Evolutionary conservation across 1,140 invertebrate species (phyloP).

Genomic region (Pseudomyrmex pallidus): DNA sequence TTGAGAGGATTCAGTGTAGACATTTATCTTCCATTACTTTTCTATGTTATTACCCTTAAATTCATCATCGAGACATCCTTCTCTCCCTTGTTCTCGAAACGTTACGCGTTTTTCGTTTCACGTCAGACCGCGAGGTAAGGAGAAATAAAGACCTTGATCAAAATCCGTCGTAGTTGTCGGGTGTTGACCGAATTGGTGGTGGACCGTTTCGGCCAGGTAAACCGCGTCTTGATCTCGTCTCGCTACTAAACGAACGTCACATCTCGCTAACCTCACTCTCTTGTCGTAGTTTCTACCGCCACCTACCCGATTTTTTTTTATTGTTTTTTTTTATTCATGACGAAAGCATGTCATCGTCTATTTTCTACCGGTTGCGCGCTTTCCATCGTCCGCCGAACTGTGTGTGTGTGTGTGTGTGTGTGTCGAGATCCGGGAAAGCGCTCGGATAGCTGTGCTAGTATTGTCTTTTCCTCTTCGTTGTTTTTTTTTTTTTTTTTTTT

Average conservation of each 20-base stretch:
- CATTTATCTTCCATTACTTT: too few relatives aligned
- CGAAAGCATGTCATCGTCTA: slow-evolving; percentile 25
- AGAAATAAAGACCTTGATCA: too few relatives aligned
- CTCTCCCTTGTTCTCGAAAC: too few relatives aligned
- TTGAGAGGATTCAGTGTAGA: neutral
- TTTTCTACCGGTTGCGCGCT: slow-evolving; percentile 20
- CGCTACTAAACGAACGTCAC: neutral
- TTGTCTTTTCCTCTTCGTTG: too few relatives aligned
- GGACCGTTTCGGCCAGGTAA: too few relatives aligned
- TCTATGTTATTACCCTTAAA: too few relatives aligned
- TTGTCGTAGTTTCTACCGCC: neutral
- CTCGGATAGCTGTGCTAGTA: too few relatives aligned
- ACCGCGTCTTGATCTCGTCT: slow-evolving; percentile 26
- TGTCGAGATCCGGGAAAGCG: neutral
- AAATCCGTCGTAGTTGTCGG: too few relatives aligned
- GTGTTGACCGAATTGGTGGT: too few relatives aligned
- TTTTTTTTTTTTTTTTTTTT: neutral
- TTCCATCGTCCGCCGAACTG: slow-evolving; percentile 1
- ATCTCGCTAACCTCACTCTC: slow-evolving; percentile 28
- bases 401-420: neutral
- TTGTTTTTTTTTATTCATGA: slow-evolving; percentile 35
- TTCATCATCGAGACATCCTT: too few relatives aligned
- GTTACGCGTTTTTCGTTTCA: too few relatives aligned
- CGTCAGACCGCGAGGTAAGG: too few relatives aligned
- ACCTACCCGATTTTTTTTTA: slow-evolving; percentile 10